Evolutionary conservation across 2,888 invertebrate species (phyloP), one percentile per base, ranked within the genome.

Genomic region (Hyppa rectilinea): DNA sequence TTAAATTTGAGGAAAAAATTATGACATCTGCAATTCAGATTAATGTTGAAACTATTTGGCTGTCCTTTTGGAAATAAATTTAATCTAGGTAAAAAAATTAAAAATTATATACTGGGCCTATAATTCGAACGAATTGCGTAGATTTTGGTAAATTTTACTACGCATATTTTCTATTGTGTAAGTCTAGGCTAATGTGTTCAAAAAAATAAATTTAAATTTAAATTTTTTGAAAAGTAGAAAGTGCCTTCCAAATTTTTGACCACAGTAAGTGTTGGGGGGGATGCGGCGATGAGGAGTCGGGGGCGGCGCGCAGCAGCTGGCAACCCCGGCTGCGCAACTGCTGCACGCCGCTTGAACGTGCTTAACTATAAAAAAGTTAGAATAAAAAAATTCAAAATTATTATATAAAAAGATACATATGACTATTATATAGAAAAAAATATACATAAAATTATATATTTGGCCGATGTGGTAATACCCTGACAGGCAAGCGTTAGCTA

Each of bases 101-200:
- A 73, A 90, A 93, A 92, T 89, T 94, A 94, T 94, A 92, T 93
- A 92, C 92, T 90, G 93, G 75, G 95, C 95, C 94, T 95, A 95
- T 93, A 93, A 93, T 95, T 95, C 94, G 93, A 92, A 92, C 89
- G 92, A 92, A 95, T 93, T 95, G 95, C 94, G 94, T 95, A 95
- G 89, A 91, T 94, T 95, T 96, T 95, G 95, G 95, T 94, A 95
- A 95, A 95, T 95, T 95, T 96, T 96, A 94, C 92, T 95, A 95
- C 95, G 95, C 95, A 95, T 95, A 95, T 96, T 95, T 95, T 96
- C 95, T 96, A 96, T 95, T 96, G 92, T 95, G 92, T 96, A 96
- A 96, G 96, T 96, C 96, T 97, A 97, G 97, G 97, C 97, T 97
- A 96, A 97, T 97, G 97, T 97, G 97, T 97, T 97, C 97, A 97